Evolutionary conservation across 2,113 vertebrate species (phyloP), one percentile per base, ranked within the genome.

Genomic region (cat (Felis catus)): DNA sequence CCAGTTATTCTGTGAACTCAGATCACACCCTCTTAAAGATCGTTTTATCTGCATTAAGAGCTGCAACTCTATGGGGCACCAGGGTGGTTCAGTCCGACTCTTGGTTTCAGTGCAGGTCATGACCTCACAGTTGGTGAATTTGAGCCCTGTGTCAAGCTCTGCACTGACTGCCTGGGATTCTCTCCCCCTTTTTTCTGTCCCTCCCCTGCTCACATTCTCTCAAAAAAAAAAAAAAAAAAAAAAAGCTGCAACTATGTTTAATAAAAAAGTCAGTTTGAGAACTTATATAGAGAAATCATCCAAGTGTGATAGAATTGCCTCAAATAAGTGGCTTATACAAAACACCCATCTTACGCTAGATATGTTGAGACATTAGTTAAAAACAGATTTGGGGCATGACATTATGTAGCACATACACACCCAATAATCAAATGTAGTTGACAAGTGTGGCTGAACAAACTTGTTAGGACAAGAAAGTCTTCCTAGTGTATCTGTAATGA

Each of bases 1-100:
- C 68, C 81, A 81, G 45, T 58, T 86, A 48, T 45, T 96, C 66
- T 89, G 31, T 97, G 76, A 96, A 93, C 86, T 89, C 39, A 84
- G n/a, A 82, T 80, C 53, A 90, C 45, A 16, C 18, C 21, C 48
- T 96, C 61, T 89, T 81, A 95, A 94, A 95, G 33, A 83, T 1
- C 58, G 33, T 25, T 91, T 94, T 80, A 85, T 27, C 25, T 86
- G 31, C n/a, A 95, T 16, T 81, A 83, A 79, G 53, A 88, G 16
- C 82, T 25, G 39, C 31, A 85, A 84, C 12, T 61, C 12, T 61
- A 23, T 23, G 21, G 58, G 58, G 58, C 58, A 61, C 58, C 58
- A 23, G 21, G 58, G 58, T 61, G 58, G 58, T 61, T 61, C 58
- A 61, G 58, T 61, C 58, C 58, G 9, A 61, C 7, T 61, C 58